Base-by-base conservation (phyloP, 1,140 invertebrate genomes). In the Drosophila malerkotliana region DNA sequence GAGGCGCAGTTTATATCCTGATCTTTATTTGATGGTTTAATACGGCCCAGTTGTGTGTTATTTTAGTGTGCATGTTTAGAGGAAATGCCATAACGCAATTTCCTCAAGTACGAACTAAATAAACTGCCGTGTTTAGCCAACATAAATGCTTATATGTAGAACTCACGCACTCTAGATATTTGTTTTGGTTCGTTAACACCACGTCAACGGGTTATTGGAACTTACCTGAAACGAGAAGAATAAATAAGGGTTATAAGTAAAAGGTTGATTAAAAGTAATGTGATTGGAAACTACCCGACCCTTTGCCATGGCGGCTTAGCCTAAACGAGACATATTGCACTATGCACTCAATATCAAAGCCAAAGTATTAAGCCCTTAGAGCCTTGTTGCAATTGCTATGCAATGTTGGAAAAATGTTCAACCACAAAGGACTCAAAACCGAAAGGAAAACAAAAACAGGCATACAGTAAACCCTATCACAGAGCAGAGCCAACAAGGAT, bases 391-490 rank as follows among this genome's bases (percentile, higher is more conserved):
- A 58, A 64, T 64, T 73, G 63, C 56, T 28, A 52, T 75, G 55
- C 55, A 54, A 51, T 49, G 72, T 30, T 58, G 49, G 52, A 76
- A 67, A 72, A 76, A 76, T 77, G 73, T 47, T 54, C 72, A 74
- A 64, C 79, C 79, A 83, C 79, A 83, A 79, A 83, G 73, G 79
- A 59, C 76, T 83, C 58, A 83, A 79, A 83, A 74, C 71, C 72
- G 60, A 79, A 83, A 75, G 79, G 62, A 83, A 83, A 83, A 83
- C 75, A 83, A 75, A 83, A 77, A 72, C 41, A n/a, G 47, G 47
- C 7, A 15, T 3, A 3, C 15, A 34, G 1, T 9, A 39, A 9
- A 7, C 28, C 39, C 51, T 28, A 69, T 57, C 56, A 41, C 32
- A 60, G 55, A n/a, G 51, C 26, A 45, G 49, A 49, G 26, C 51